Evolutionary conservation across 2,888 invertebrate genomes (phyloP), one percentile per base, ranked within the genome.

Genomic region (Branchipolynoe longqiensis): DNA sequence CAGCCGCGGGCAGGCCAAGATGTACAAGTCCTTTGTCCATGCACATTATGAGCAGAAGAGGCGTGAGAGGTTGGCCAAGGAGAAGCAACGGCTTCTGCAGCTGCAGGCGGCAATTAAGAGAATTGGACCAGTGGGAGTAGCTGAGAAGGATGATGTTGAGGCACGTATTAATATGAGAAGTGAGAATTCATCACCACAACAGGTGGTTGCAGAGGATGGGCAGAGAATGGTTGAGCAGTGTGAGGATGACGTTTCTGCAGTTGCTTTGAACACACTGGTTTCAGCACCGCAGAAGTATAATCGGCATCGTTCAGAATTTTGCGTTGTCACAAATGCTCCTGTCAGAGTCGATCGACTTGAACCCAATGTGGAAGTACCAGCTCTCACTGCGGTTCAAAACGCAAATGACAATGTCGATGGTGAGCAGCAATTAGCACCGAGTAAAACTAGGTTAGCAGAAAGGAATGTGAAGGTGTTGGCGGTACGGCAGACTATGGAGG

Each of bases 11-110:
- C 83, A 86, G 82, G 82, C 62, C 8, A 58, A 83, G 33, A 64
- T 81, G 8, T 86, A 86, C 31, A 74, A 73, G 28, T 56, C 82
- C 8, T 56, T 86, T 12, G 38, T 86, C 18, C 54, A 41, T 4
- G 64, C 59, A 4, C 78, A 85, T 73, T 74, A 82, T 22, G 86
- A 86, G 25, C 85, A 86, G 85, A 48, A 62, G 40, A 48, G 36
- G 12, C 64, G 78, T 18, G 82, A 84, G 69, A 4, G 69, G 48
- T 8, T 38, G 12, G 73, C 82, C 31, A 31, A 31, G 22, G 82
- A 83, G 40, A 59, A 62, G 25, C 12, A 48, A 12, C 82, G 82
- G n/a, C 25, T 38, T 22, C 40, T 69, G 38, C 25, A 25, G 31
- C 48, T 48, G 28, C 28, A n/a, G 25, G 48, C 8, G 25, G 28